Evolutionary conservation across 2,797 vertebrate species (phyloP), one percentile per base, ranked within the genome.

Genomic region (Australoheros facetus): DNA sequence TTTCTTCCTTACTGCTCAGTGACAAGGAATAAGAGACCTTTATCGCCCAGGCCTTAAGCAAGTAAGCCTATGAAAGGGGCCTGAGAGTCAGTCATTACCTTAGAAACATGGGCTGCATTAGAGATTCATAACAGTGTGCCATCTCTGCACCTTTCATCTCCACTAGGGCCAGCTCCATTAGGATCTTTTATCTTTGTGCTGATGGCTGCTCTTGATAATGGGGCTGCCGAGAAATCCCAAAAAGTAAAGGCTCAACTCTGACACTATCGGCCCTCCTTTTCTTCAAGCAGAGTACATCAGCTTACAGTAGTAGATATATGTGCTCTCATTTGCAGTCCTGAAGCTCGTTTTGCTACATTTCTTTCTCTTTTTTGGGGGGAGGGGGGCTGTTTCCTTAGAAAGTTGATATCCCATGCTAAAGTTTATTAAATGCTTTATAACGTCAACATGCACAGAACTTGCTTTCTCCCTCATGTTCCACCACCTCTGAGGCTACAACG

Each of bases 151-250:
- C 94, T 94, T 95, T 95, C 92, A 95, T 95, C 94, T 95, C 92
- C 90, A 93, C 86, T 87, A 93, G 91, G 92, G 93, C 92, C 92
- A 90, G 92, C 93, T 94, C 95, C 93, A 95, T 94, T 94, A 94
- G 91, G 93, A 94, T 93, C 91, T 94, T 95, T 94, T 95, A 94
- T 94, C 94, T 94, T 93, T 92, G 93, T 93, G 93, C 94, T 94
- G 93, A 94, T 95, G 94, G 94, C 94, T 93, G 93, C 90, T 91
- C 85, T 92, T 93, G 93, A 95, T 95, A 95, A 94, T 94, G 92
- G 88, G 87, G 88, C 94, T 95, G 94, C 93, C 90, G 92, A 94
- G 93, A 95, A 94, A 93, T 93, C 92, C 94, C 90, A 93, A 95
- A 95, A 95, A 94, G 89, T 94, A 93, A 93, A 94, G 92, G 88